Percentiles rank a stretch among this genome's conserved stretches.
Conservation (phyloP, 2,888 invertebrate genomes). For the Platypus cylindrus region DNA sequence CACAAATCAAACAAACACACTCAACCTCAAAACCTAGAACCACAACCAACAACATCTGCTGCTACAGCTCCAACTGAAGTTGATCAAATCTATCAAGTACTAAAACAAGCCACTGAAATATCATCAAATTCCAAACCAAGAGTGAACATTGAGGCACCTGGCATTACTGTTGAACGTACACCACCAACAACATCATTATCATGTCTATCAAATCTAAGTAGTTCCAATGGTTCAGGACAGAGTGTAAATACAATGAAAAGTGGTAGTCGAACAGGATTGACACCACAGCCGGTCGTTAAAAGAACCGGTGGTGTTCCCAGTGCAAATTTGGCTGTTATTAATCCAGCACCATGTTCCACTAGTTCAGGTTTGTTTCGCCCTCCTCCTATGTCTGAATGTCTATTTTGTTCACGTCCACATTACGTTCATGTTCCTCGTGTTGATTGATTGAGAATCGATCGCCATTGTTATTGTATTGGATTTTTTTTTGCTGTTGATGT, state of each 20-base stretch:
- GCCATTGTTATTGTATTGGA: too few species aligned
- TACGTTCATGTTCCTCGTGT: too few species aligned
- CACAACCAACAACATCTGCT: slow-evolving; percentile 15
- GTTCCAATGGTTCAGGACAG: slow-evolving; percentile 40
- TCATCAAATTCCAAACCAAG: slow-evolving; percentile 41
- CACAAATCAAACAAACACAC: too few species aligned
- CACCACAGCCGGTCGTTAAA: slow-evolving; percentile 25
- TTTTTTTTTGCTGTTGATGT: too few species aligned
- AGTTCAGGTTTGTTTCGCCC: slow-evolving; percentile 57
- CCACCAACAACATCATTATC: too few species aligned
- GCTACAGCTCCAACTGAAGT: too few species aligned
- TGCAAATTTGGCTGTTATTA: slow-evolving; percentile 50
- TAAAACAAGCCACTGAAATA: slow-evolving; percentile 89
- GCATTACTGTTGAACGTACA: slow-evolving; percentile 28
- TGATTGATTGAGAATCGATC: too few species aligned
- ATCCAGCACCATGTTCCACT: slow-evolving; percentile 52
- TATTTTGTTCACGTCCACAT: too few species aligned
- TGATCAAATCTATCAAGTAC: slow-evolving; percentile 88
- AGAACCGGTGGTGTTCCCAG: slow-evolving; percentile 34
- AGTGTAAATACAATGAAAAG: slow-evolving; percentile 41
- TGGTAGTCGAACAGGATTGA: slow-evolving; percentile 25
- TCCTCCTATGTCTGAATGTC: too few species aligned
- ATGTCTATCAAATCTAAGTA: slow-evolving; percentile 26
- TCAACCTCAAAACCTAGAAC: too few species aligned
- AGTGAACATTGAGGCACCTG: slow-evolving; percentile 35